A percentile compares a stretch with the other conserved stretches of the same genome.
phyloP scores from a whole-genome alignment of 2,888 invertebrate genomes.

The Branchinecta sandiegonensis region DNA sequence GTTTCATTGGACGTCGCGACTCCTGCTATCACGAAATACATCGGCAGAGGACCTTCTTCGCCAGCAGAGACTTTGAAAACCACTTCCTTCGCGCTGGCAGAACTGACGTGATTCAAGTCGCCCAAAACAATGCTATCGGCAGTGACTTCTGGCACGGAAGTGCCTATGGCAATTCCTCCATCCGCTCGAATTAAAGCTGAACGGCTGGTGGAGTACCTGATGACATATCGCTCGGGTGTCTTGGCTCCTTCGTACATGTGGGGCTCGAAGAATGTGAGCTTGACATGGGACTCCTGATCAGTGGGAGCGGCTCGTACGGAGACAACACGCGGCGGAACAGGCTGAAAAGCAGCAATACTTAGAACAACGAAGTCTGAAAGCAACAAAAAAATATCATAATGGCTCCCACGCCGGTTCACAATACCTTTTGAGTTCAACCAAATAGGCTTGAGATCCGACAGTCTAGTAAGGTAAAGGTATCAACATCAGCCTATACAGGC shows the following conservation, averaged over 20 bases:
- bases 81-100: background rate
- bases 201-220: conserved; percentile 1
- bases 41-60: background rate
- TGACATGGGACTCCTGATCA: background rate
- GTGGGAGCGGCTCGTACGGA: background rate
- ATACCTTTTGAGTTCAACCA: too few species aligned
- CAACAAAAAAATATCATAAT: too few species aligned
- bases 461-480: too few species aligned
- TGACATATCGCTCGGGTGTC: background rate
- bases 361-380: background rate
- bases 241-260: background rate
- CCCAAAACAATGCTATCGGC: background rate
- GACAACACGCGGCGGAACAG: background rate
- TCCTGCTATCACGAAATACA: background rate
- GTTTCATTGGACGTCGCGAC: too few species aligned
- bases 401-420: too few species aligned
- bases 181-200: conserved; percentile 1
- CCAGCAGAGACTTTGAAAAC: background rate
- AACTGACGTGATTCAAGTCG: background rate
- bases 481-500: too few species aligned
- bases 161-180: background rate
- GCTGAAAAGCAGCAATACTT: background rate
- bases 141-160: background rate
- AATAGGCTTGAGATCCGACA: too few species aligned
- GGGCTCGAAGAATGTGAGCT: background rate